A percentile compares a stretch with the other conserved stretches of the same genome.
Evolutionary conservation across 2,113 vertebrate species (phyloP).

Genomic region (Prochilodus magdalenae): DNA sequence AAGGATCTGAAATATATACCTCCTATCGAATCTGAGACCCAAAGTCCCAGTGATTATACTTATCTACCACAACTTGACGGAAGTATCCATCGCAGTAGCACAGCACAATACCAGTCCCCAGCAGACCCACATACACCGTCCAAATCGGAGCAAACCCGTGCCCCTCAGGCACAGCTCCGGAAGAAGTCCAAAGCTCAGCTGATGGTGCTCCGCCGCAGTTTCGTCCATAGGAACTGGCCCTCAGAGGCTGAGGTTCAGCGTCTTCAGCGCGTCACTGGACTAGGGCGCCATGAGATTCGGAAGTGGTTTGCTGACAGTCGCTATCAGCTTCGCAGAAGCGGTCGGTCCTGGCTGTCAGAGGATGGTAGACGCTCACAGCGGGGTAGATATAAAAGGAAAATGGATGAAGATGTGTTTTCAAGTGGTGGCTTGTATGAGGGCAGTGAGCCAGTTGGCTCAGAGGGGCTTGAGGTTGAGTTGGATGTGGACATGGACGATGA

Average conservation of each 20-base stretch:
- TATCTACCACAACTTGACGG: not conserved
- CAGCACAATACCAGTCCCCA: not conserved
- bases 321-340: constrained; percentile 56
- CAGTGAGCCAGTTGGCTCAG: not conserved
- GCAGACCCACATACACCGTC: no score
- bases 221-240: constrained; percentile 52
- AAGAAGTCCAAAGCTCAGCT: constrained; percentile 62
- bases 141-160: not conserved
- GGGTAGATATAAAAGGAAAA: not conserved
- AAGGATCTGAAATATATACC: constrained; percentile 18
- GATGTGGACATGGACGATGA: constrained; percentile 6
- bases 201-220: constrained; percentile 52
- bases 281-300: constrained; percentile 61
- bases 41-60: not conserved
- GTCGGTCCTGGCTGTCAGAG: constrained; percentile 35
- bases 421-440: constrained; percentile 13
- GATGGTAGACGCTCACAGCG: not conserved
- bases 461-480: constrained; percentile 31
- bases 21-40: not conserved
- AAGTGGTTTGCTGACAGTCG: constrained; percentile 66
- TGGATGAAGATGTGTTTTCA: constrained; percentile 21
- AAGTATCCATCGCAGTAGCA: not conserved
- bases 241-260: constrained; percentile 69
- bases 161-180: constrained; percentile 23
- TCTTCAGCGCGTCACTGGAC: constrained; percentile 70